These are phyloP conservation scores for Gryllus bimaculatus DNA, from an alignment of 1,140 invertebrate genomes.

Conservation along the genomic window DNA sequence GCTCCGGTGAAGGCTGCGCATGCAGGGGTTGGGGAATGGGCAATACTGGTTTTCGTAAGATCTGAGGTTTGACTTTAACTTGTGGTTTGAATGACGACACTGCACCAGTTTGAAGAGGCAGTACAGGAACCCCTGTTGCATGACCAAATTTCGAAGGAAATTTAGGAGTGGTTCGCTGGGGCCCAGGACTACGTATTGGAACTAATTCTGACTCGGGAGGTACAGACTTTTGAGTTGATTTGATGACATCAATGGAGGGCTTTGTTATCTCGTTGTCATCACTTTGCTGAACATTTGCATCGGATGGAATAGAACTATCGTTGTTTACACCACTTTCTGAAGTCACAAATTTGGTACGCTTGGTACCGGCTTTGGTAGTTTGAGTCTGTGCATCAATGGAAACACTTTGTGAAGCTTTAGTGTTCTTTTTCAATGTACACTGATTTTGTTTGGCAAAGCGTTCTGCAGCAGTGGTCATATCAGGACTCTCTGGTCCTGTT, in stretches of 20 bases:
- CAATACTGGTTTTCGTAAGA: conserved; percentile 56
- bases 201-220: conserved; percentile 24
- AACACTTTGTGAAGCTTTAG: conserved; percentile 35
- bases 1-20: conserved; percentile 15
- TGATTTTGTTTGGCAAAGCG: conserved; percentile 69
- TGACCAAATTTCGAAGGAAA: conserved; percentile 44
- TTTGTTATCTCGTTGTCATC: conserved; percentile 25
- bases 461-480: conserved; percentile 62
- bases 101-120: conserved; percentile 33
- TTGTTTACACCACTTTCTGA: conserved; percentile 9
- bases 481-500: conserved; percentile 48
- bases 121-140: conserved; percentile 6
- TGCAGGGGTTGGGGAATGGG: conserved; percentile 27
- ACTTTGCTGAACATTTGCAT: conserved; percentile 16
- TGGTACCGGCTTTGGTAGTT: conserved; percentile 25
- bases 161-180: conserved; percentile 45
- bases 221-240: conserved; percentile 23
- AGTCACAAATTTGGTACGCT: conserved; percentile 17
- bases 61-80: conserved; percentile 61
- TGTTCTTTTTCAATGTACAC: conserved; percentile 71
- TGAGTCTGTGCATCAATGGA: conserved; percentile 25
- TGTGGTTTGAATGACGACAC: conserved; percentile 53
- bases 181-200: conserved; percentile 36
- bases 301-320: conserved; percentile 17
- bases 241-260: conserved; percentile 24